A percentile compares a stretch with the other conserved stretches of the same genome.
Evolutionary conservation across 2,113 vertebrate genomes (phyloP).

Genomic region (Sakesphorus luctuosus): DNA sequence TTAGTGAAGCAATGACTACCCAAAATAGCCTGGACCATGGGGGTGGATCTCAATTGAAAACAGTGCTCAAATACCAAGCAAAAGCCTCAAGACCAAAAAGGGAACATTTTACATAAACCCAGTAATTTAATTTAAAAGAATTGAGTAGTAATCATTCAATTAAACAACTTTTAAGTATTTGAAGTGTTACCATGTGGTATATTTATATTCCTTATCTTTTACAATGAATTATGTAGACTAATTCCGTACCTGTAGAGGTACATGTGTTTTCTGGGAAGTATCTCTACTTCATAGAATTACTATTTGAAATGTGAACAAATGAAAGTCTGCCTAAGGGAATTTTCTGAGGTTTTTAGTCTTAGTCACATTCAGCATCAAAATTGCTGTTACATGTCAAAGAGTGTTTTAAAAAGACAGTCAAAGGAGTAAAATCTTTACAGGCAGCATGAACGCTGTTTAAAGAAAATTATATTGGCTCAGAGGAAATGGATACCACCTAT

Average conservation of each 20-base stretch:
- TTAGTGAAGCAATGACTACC: neutral
- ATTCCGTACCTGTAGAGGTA: fast-evolving
- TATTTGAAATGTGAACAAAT: neutral
- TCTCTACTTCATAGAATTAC: neutral
- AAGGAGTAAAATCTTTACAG: slow-evolving; percentile 10
- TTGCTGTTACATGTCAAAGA: neutral
- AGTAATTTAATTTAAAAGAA: neutral
- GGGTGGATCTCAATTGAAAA: neutral
- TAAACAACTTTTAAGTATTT: neutral
- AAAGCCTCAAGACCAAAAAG: neutral
- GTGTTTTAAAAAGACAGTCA: neutral
- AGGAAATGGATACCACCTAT: slow-evolving; percentile 24
- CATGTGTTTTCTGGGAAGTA: neutral
- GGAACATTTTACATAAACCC: neutral
- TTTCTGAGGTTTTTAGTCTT: neutral
- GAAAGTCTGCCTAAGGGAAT: neutral
- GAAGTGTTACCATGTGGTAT: neutral
- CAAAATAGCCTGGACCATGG: neutral
- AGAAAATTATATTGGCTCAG: slow-evolving; percentile 6
- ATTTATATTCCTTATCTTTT: neutral
- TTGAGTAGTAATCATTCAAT: neutral
- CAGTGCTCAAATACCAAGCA: neutral
- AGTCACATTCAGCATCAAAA: neutral
- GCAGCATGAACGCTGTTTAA: neutral
- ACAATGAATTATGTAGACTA: neutral